Percentiles rank a stretch among this genome's conserved stretches.
phyloP scores from a whole-genome alignment of 2,888 invertebrate species.

The Nymphalis polychloros region DNA sequence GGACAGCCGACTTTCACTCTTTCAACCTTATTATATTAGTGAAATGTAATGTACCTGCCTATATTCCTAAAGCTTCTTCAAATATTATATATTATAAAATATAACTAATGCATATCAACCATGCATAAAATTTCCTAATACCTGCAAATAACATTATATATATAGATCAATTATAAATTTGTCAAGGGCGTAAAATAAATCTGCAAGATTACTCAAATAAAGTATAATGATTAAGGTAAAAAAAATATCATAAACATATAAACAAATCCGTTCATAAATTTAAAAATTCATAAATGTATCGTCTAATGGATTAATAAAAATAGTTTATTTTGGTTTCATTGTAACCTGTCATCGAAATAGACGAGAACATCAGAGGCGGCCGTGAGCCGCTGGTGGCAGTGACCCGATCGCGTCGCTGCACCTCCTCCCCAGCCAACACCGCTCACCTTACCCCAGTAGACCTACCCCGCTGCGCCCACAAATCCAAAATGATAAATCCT shows the following conservation, averaged over 20 bases:
- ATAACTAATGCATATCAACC: too few species aligned
- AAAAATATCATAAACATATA: too few species aligned
- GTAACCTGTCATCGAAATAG: constrained; percentile 70
- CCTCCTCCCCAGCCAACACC: constrained; percentile 45
- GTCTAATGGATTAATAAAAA: constrained; percentile 12
- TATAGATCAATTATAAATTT: too few species aligned
- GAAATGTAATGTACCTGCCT: not conserved
- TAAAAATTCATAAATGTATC: not conserved
- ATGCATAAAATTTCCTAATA: too few species aligned
- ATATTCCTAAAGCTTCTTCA: too few species aligned
- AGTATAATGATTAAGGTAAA: too few species aligned
- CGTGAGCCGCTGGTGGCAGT: constrained; percentile 81
- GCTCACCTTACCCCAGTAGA: constrained; percentile 32
- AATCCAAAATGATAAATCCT: constrained; percentile 25
- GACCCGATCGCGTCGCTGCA: constrained; percentile 82
- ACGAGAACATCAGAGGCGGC: constrained; percentile 60
- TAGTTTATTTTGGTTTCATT: constrained; percentile 49
- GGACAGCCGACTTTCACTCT: constrained; percentile 73
- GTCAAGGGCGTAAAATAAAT: too few species aligned
- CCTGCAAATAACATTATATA: too few species aligned
- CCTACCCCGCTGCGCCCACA: constrained; percentile 19
- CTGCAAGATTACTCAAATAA: too few species aligned
- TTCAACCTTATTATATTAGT: constrained; percentile 21
- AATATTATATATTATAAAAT: too few species aligned
- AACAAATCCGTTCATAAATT: not conserved